phyloP scores from a whole-genome alignment of 92 coral and sea anemone genomes.

The Epizoanthus illoricatus region DNA sequence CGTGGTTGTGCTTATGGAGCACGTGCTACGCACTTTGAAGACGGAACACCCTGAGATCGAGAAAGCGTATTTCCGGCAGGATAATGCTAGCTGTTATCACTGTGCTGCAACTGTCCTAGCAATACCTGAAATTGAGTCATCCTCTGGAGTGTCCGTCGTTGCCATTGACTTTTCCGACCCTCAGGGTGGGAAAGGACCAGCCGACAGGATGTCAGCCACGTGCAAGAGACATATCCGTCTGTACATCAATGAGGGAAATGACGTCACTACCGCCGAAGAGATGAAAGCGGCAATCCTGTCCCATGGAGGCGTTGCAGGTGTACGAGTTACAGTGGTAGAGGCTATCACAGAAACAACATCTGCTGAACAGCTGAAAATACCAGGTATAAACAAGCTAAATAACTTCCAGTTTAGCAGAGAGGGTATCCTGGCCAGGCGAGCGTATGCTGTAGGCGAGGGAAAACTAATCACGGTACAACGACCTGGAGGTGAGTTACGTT shows the following conservation, averaged over 20 bases:
- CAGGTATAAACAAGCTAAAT: constrained; percentile 40
- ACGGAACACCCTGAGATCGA: constrained; percentile 31
- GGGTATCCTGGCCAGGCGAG: constrained; percentile 46
- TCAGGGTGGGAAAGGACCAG: constrained; percentile 3
- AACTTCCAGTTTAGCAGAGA: constrained; percentile 38
- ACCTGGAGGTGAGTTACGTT: too few relatives aligned
- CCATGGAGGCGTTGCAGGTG: constrained; percentile 17
- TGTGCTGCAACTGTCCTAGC: constrained; percentile 23
- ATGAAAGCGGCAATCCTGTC: constrained; percentile 25
- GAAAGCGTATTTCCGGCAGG: constrained; percentile 30
- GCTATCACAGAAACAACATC: constrained; percentile 13
- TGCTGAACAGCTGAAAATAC: constrained; percentile 35
- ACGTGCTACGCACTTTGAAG: constrained; percentile 39
- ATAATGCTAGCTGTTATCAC: constrained; percentile 49
- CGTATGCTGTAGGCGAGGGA: constrained; percentile 42
- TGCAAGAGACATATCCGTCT: constrained; percentile 13
- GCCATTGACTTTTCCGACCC: neutral
- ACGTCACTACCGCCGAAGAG: constrained; percentile 33
- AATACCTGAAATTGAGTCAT: constrained; percentile 4
- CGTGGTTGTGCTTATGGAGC: constrained; percentile 30
- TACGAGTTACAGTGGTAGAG: constrained; percentile 21
- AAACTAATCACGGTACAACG: neutral
- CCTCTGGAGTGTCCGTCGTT: constrained; percentile 1
- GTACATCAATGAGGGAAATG: constrained; percentile 40
- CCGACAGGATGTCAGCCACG: constrained; percentile 9